Evolutionary conservation across 2,797 vertebrate species (phyloP), one percentile per base, ranked within the genome.

Genomic region (Rhinella marina): DNA sequence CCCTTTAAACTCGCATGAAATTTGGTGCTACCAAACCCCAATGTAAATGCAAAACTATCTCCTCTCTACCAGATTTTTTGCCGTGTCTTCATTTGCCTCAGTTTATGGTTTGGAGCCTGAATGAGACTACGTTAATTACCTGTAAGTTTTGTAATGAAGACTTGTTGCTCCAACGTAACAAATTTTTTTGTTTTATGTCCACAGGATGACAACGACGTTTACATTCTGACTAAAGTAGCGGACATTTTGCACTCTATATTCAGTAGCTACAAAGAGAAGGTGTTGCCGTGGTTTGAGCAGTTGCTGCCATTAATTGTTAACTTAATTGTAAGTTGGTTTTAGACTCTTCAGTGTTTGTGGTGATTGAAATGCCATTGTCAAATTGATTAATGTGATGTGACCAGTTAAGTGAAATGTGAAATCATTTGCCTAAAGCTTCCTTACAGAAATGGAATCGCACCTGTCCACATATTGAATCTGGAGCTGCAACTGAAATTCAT

Each of bases 171-270:
- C 13, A 10, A 13, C 21, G 13, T 13, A 73, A 41, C 29, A 70
- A 70, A 41, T 41, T 5, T 5, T 21, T 7, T 23, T 19, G 29
- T 64, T 83, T 85, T 86, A 89, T 88, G 75, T 84, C 92, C 62
- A 91, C 91, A 99, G 98, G 98, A 99, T 90, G 98, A 99, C 91
- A 99, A 97, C 27, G 98, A 99, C 0, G 96, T 99, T 90, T 99
- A 99, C 96, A 98, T 99, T 93, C 93, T 99, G 92, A 99, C 98
- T 90, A 99, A 99, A 95, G 98, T 99, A 90, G 99, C 98, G 0
- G 98, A 99, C 91, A 97, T 99, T 93, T 95, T 99, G 93, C 98
- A 99, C 93, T 97, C 98, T 0, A 96, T 99, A 92, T 99, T 99
- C 95, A 99, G 97, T 91, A 98, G 97, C 88, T 98, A 99, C 90